These are phyloP conservation scores for Acestrorhynchus altus DNA, from an alignment of 2,797 vertebrate species.

Conservation along the genomic window DNA sequence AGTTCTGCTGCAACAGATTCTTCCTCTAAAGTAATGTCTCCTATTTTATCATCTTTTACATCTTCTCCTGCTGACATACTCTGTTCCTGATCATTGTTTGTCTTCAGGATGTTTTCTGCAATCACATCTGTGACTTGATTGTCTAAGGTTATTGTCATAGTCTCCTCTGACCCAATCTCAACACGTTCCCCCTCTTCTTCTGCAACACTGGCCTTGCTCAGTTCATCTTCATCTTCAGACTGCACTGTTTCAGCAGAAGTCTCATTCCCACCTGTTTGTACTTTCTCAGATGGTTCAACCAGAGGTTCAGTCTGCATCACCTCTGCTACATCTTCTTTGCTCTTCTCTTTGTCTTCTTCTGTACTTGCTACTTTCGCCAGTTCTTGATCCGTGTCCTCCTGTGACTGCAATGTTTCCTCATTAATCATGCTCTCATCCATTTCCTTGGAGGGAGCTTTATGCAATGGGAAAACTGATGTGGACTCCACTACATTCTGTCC, in stretches of 20 bases:
- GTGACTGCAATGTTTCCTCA: background rate
- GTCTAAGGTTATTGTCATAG: background rate
- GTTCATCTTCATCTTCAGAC: background rate
- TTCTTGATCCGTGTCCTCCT: too few species aligned
- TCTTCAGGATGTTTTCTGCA: background rate
- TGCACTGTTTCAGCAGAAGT: background rate
- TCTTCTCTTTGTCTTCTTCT: constrained; percentile 18
- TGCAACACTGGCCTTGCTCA: background rate
- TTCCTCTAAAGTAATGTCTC: background rate
- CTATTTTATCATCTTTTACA: background rate
- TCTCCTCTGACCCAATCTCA: background rate
- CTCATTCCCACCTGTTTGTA: background rate
- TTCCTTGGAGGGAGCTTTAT: too few species aligned
- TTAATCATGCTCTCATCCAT: too few species aligned
- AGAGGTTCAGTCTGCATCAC: constrained; percentile 53
- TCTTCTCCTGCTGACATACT: background rate
- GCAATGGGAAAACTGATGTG: too few species aligned
- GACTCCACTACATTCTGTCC: background rate
- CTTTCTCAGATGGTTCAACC: constrained; percentile 54
- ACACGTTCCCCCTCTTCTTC: background rate
- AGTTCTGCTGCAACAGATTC: background rate
- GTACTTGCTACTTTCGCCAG: too few species aligned
- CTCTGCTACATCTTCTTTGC: constrained; percentile 27
- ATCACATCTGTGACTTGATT: background rate
- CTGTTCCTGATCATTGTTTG: background rate